Evolutionary conservation across 1,140 invertebrate species (phyloP), one percentile per base, ranked within the genome.

Genomic region (Drosophila prosaltans): DNA sequence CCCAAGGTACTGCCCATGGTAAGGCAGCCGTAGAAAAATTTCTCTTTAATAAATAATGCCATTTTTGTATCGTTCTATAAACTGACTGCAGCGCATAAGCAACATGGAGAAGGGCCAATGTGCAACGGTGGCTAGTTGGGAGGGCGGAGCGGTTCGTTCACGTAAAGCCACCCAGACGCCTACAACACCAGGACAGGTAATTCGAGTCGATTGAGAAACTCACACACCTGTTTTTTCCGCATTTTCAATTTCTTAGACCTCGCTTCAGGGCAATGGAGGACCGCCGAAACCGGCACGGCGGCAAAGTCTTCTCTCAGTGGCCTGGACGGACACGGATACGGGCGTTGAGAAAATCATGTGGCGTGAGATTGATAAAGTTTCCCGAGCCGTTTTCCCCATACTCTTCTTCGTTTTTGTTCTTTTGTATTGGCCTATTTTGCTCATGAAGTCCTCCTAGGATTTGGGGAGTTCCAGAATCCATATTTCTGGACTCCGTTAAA

Each of bases 391-490:
- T 4, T 97, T 97, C 89, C 96, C 96, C n/a, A 93, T 94, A 6
- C 88, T 96, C 4, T 97, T 96, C 91, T 93, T 96, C 41, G 92
- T 96, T 8, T 96, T 96, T 91, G 93, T 95, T n/a, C 92, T 95
- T 1, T 91, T 96, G 71, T 96, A 96, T 92, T 96, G 96, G 96
- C 95, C 95, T 1, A 95, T 96, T 55, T 91, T 96, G 26, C 91
- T 96, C 7, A 92, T 96, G 36, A 95, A 95, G 81, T 95, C 94
- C 48, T 91, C 91, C 86, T 92, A 92, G 91, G 91, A 92, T 78
- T 91, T 92, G 69, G 80, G 91, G 91, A 92, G 91, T 74, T 91
- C 91, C 88, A 92, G 91, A 88, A 67, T 68, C 54, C 85, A 86
- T 21, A 63, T 78, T 64, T 91, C 91, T 92, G 91, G 91, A 88